Base-by-base conservation (phyloP, 2,797 vertebrate genomes). In the Macroramphosus scolopax region DNA sequence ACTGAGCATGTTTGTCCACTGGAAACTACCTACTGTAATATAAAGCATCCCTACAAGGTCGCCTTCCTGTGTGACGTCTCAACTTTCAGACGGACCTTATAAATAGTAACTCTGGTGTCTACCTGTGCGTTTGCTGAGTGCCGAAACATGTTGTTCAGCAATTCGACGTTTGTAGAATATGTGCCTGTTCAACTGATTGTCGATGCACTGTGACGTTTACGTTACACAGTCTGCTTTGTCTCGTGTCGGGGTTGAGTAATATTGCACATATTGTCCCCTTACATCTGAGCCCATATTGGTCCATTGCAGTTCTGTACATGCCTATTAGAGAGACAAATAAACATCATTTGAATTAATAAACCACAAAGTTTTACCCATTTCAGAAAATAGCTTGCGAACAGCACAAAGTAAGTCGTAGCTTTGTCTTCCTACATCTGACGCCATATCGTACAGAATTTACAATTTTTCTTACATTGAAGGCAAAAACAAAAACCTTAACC, bases 391-490 rank as follows among this genome's bases (percentile, higher is more conserved):
- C 89, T 83, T 38, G 55, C 17, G 3, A 87, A 91, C 86, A 89
- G 87, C 88, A 87, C 89, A 90, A 91, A 91, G 89, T 87, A 90
- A 80, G n/a, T n/a, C n/a, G n/a, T n/a, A 50, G 59, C 87, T 89
- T 68, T 83, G 82, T 78, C 86, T 79, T 86, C 75, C 87, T 83
- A 78, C 83, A 64, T 86, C 75, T 75, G 67, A 84, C 83, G 83
- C 87, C 85, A 81, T n/a, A 55, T 87, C 85, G 84, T 92, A 93
- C 90, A 92, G 63, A 88, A 92, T 93, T 91, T 92, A 94, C 90
- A 94, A 22, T 81, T 55, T 18, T 18, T 38, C n/a, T 39, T 57
- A 60, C 63, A 65, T 77, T 63, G 40, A 75, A 63, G 73, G 63
- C 71, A 79, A 45, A 38, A 70, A 58, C 40, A 69, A 48, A 65